Evolutionary conservation across 2,888 invertebrate species (phyloP).

Genomic region (Andrena hattorfiana): DNA sequence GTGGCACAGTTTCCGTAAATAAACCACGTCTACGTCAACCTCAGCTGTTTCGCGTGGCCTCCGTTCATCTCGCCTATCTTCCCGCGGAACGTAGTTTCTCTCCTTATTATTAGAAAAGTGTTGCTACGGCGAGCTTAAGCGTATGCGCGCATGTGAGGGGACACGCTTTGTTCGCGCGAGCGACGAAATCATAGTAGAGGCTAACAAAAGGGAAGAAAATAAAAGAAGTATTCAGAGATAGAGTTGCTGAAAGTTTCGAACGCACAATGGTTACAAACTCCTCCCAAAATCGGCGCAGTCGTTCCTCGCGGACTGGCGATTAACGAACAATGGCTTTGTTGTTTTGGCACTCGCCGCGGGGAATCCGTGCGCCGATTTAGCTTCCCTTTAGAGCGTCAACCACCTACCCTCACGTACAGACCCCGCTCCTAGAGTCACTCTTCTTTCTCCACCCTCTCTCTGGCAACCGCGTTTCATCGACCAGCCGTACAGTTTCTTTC

Average conservation of each 20-base stretch:
- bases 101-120: background rate
- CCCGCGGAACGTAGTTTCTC: constrained; percentile 16
- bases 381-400: constrained; percentile 42
- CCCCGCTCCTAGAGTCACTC: background rate
- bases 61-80: constrained; percentile 17
- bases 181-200: background rate
- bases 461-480: background rate
- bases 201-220: background rate
- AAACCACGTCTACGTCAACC: constrained; percentile 37
- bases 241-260: constrained; percentile 4
- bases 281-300: constrained; percentile 34
- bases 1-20: constrained; percentile 27
- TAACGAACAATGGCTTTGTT: constrained; percentile 69
- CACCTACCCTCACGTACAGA: background rate
- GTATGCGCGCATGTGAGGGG: background rate
- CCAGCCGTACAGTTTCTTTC: background rate
- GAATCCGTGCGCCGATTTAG: constrained; percentile 53
- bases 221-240: background rate
- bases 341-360: constrained; percentile 58
- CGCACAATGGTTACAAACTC: constrained; percentile 21
- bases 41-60: constrained; percentile 27
- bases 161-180: background rate
- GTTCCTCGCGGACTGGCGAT: constrained; percentile 55
- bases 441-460: constrained; percentile 8
- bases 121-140: background rate